Base-by-base conservation (phyloP, 2,888 invertebrate species). In the Exephanes ischioxanthus region DNA sequence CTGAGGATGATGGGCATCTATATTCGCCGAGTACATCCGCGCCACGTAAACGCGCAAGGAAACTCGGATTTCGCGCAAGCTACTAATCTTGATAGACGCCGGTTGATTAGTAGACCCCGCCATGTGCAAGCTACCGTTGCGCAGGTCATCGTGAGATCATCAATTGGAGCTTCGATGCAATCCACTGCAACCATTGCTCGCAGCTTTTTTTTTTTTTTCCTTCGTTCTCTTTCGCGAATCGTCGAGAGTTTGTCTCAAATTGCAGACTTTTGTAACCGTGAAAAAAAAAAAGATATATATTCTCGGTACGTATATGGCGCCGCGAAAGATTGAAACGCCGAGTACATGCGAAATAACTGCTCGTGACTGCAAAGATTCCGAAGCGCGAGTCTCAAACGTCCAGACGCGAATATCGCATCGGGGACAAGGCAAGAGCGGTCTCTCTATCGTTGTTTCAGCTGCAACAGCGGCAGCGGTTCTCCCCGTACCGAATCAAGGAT, bases 401-500 rank as follows among this genome's bases (percentile, higher is more conserved):
- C 48, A 75, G 58, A 63, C 33, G 63, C 63, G 73, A 30, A 41
- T 67, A 68, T 80, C 71, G 30, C 80, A 80, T 72, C 66, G 80
- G 30, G 80, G 80, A 80, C 80, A 80, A 80, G 80, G 80, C 53
- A 53, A 71, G 37, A 72, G 45, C 33, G 48, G 41, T 72, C 26
- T 66, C 67, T 70, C 66, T 76, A 71, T 63, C 80, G 71, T 26
- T n/a, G 51, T 80, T 80, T 80, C 66, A 66, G 51, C 66, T 16
- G 71, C 71, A 63, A 80, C 41, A 66, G 11, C 37, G 45, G 48
- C 45, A 16, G 26, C 51, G 55, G 19, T 48, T 26, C 63, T 63
- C 66, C 55, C 41, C 41, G 45, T 41, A 73, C n/a, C 55, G 80
- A 75, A 81, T 75, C 75, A 81, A 81, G 80, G 75, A 75, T 81